Evolutionary conservation across 2,113 vertebrate species (phyloP).

Genomic region (Grammomys surdaster): DNA sequence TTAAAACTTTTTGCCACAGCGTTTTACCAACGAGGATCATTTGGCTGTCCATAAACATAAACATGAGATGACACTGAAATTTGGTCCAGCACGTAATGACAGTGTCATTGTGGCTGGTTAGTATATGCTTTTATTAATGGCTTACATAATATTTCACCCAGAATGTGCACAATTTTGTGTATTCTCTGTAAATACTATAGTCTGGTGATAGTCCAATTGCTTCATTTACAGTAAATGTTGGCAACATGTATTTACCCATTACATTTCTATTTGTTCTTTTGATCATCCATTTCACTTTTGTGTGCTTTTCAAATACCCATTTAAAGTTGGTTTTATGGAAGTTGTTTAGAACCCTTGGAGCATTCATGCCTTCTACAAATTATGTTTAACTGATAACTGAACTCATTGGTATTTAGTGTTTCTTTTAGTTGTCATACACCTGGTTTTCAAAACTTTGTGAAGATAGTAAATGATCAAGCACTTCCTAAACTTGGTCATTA

Average conservation of each 20-base stretch:
- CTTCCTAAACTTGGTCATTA: slow-evolving; percentile 42
- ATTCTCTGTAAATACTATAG: slow-evolving; percentile 81
- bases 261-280: slow-evolving; percentile 73
- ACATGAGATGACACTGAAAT: slow-evolving; percentile 99
- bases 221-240: slow-evolving; percentile 77
- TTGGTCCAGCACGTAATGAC: slow-evolving; percentile 98
- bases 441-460: slow-evolving; percentile 56
- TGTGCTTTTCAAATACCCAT: slow-evolving; percentile 67
- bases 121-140: slow-evolving; percentile 85
- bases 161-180: slow-evolving; percentile 80
- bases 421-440: slow-evolving; percentile 59
- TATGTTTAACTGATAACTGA: slow-evolving; percentile 62
- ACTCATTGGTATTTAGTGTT: slow-evolving; percentile 63
- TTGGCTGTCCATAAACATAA: slow-evolving; percentile 99
- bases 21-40: slow-evolving; percentile 99
- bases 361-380: slow-evolving; percentile 53
- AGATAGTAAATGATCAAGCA: slow-evolving; percentile 57
- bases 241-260: slow-evolving; percentile 75
- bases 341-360: slow-evolving; percentile 57
- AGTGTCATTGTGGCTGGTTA: slow-evolving; percentile 98
- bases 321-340: slow-evolving; percentile 49
- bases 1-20: slow-evolving; percentile 90
- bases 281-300: slow-evolving; percentile 75
- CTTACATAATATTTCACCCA: slow-evolving; percentile 83
- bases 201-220: slow-evolving; percentile 72